Evolutionary conservation across 1,140 invertebrate genomes (phyloP).

Genomic region (Galleria mellonella): DNA sequence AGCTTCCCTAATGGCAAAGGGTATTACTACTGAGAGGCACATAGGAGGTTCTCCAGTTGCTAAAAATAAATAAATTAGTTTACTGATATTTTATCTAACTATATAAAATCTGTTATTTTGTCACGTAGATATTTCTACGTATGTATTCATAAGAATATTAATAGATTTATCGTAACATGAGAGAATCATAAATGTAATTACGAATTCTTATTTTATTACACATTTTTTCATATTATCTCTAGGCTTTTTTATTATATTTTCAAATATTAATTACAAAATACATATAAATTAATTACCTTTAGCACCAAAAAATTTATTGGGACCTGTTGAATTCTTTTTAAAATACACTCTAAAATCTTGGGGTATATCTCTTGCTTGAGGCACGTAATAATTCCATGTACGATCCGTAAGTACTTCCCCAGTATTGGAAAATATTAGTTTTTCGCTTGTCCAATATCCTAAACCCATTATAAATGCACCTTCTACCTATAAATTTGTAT

Average conservation of each 20-base stretch:
- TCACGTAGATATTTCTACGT: too few species aligned
- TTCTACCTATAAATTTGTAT: constrained; percentile 66
- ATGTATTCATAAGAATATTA: too few species aligned
- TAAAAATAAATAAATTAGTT: constrained; percentile 47
- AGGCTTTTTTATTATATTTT: too few species aligned
- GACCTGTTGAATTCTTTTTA: constrained; percentile 80
- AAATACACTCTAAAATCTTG: constrained; percentile 86
- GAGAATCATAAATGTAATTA: too few species aligned
- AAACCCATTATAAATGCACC: constrained; percentile 91
- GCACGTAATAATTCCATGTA: constrained; percentile 89
- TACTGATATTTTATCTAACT: too few species aligned
- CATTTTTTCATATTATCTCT: too few species aligned
- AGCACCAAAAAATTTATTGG: constrained; percentile 80
- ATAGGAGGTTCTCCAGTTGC: constrained; percentile 87
- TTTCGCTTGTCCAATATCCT: constrained; percentile 85
- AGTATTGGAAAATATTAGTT: constrained; percentile 79
- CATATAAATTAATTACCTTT: constrained; percentile 79
- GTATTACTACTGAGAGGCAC: constrained; percentile 78
- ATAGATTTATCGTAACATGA: too few species aligned
- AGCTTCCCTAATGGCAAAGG: constrained; percentile 84
- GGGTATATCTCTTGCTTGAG: constrained; percentile 87
- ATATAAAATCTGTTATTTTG: too few species aligned
- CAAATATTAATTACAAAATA: too few species aligned
- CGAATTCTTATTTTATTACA: too few species aligned
- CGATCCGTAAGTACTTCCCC: constrained; percentile 82